Evolutionary conservation across 1,140 invertebrate species (phyloP).

Genomic region (Penaeus japonicus): DNA sequence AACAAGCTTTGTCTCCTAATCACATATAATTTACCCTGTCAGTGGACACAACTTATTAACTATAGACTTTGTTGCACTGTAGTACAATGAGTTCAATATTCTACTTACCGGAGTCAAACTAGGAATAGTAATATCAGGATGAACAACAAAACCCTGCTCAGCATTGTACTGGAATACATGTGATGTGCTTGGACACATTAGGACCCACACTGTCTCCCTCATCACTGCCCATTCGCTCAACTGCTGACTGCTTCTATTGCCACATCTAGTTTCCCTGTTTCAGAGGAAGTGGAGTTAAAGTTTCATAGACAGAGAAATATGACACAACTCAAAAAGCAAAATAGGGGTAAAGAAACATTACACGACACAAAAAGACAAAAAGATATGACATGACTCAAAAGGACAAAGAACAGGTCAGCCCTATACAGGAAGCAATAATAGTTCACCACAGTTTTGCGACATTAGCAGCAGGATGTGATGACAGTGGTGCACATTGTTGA

Average conservation of each 20-base stretch:
- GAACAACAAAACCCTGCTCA: neutral
- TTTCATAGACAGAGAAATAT: no score
- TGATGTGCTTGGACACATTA: conserved; percentile 17
- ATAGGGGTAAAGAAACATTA: no score
- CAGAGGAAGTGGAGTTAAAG: no score
- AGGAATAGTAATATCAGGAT: neutral
- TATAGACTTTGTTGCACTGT: no score
- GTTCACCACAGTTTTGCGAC: conserved; percentile 28
- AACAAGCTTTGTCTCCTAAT: no score
- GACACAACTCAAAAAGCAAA: no score
- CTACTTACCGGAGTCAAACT: conserved; percentile 31
- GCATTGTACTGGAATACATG: conserved; percentile 4
- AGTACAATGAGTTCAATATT: neutral
- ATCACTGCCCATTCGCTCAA: conserved; percentile 36
- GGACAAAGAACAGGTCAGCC: neutral
- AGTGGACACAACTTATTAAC: no score
- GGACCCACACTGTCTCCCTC: conserved; percentile 29
- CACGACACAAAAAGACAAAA: no score
- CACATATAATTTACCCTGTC: no score
- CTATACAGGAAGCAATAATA: no score
- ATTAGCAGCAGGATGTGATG: conserved; percentile 32
- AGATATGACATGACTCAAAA: no score
- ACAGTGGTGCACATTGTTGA: neutral
- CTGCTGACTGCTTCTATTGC: neutral
- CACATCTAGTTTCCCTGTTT: neutral